phyloP scores from a whole-genome alignment of 2,797 vertebrate species.

The Brotogeris chrysoptera region DNA sequence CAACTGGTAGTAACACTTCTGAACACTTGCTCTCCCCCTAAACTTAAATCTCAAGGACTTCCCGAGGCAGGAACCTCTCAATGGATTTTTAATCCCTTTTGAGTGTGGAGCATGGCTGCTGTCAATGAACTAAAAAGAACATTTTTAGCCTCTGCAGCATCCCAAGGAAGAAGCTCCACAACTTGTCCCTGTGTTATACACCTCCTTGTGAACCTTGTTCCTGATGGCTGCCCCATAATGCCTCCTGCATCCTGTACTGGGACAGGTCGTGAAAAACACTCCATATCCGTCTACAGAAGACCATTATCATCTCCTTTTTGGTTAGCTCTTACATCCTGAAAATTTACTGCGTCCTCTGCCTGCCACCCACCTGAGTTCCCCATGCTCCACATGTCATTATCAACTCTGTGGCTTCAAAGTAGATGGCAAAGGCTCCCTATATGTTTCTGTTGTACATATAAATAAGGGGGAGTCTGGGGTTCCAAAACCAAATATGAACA shows the following conservation, averaged over 20 bases:
- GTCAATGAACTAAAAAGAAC: not conserved
- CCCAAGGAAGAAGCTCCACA: not conserved
- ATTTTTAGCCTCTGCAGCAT: not conserved
- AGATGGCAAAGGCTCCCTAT: not conserved
- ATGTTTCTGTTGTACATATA: not conserved
- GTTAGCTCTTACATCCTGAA: not conserved
- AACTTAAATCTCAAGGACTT: not conserved
- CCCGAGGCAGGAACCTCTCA: not conserved
- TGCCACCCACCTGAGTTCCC: not conserved
- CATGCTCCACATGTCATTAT: not conserved
- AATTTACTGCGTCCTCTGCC: not conserved
- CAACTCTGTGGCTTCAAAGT: not conserved
- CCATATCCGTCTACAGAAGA: not conserved
- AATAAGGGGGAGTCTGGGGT: not conserved
- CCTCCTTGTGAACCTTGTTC: not conserved
- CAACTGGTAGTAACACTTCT: not conserved
- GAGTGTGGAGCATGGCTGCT: not conserved
- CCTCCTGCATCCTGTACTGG: not conserved
- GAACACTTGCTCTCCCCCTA: not conserved
- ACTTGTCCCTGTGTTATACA: fast-evolving
- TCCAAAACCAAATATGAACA: not conserved
- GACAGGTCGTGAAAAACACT: not conserved
- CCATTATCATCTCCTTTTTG: not conserved
- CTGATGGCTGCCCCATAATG: not conserved
- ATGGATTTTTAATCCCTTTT: not conserved